Evolutionary conservation across 2,113 vertebrate species (phyloP).

Genomic region (Excalfactoria chinensis): DNA sequence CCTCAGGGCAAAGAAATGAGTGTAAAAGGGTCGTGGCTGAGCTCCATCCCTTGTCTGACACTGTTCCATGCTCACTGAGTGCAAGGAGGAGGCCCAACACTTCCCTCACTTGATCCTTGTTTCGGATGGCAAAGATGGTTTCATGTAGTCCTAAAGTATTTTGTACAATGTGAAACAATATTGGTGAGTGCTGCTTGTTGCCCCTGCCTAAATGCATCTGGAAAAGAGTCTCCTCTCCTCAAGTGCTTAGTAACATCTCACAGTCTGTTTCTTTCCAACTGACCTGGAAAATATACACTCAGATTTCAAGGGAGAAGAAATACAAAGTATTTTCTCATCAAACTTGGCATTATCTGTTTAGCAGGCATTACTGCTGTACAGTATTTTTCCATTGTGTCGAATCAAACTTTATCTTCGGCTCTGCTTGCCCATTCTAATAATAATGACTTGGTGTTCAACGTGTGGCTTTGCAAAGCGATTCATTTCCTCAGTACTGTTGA

Average conservation of each 20-base stretch:
- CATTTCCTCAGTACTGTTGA: neutral
- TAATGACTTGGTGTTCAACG: neutral
- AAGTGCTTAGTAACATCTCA: neutral
- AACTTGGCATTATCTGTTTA: neutral
- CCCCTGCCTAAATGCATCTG: neutral
- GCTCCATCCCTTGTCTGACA: neutral
- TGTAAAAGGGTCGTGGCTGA: neutral
- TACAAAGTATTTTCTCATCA: neutral
- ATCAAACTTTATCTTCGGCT: constrained; percentile 24
- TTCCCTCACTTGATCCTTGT: neutral
- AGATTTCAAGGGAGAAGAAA: constrained; percentile 19
- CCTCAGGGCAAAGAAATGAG: neutral
- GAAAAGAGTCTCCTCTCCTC: neutral
- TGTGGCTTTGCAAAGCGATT: neutral
- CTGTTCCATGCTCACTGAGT: neutral
- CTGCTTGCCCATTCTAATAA: constrained; percentile 27
- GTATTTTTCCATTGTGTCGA: neutral
- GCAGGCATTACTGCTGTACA: neutral
- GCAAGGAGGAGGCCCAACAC: accelerated
- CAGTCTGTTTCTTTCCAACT: neutral
- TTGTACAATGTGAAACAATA: neutral
- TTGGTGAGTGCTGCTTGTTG: neutral
- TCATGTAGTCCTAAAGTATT: neutral
- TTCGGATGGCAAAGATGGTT: neutral
- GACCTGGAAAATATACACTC: neutral